Evolutionary conservation across 2,797 vertebrate species (phyloP).

Genomic region (Ambastaia sidthimunki): DNA sequence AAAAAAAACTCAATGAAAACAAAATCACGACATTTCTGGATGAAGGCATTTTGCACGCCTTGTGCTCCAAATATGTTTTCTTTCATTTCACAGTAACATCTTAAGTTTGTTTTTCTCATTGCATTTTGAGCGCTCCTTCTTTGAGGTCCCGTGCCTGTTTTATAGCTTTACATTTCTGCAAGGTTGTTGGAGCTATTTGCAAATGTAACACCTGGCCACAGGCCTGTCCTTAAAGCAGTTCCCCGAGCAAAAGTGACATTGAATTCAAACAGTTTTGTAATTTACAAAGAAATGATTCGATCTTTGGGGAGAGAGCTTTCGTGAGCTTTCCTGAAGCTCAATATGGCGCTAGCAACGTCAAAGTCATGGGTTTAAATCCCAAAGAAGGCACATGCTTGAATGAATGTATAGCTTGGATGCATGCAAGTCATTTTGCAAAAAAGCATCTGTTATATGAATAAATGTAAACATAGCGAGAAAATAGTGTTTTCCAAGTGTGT

Average conservation of each 20-base stretch:
- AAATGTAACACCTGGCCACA: neutral
- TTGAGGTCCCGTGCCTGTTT: constrained; percentile 31
- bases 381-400: neutral
- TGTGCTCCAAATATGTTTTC: constrained; percentile 38
- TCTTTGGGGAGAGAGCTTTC: constrained; percentile 8
- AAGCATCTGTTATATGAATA: too few relatives aligned
- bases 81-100: constrained; percentile 42
- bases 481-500: too few relatives aligned
- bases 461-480: too few relatives aligned
- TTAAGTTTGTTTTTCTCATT: neutral
- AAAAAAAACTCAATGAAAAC: constrained; percentile 39
- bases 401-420: too few relatives aligned
- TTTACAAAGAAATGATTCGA: constrained; percentile 21
- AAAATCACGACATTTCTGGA: constrained; percentile 42
- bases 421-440: too few relatives aligned
- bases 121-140: constrained; percentile 29
- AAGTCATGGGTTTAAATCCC: neutral
- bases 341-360: neutral
- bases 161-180: constrained; percentile 24
- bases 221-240: constrained; percentile 20
- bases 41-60: constrained; percentile 36
- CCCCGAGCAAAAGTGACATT: constrained; percentile 13
- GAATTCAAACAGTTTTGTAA: constrained; percentile 20
- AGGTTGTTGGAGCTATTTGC: constrained; percentile 19
- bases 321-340: neutral